phyloP scores from a whole-genome alignment of 2,113 vertebrate genomes.

The Megaceryle torquata region DNA sequence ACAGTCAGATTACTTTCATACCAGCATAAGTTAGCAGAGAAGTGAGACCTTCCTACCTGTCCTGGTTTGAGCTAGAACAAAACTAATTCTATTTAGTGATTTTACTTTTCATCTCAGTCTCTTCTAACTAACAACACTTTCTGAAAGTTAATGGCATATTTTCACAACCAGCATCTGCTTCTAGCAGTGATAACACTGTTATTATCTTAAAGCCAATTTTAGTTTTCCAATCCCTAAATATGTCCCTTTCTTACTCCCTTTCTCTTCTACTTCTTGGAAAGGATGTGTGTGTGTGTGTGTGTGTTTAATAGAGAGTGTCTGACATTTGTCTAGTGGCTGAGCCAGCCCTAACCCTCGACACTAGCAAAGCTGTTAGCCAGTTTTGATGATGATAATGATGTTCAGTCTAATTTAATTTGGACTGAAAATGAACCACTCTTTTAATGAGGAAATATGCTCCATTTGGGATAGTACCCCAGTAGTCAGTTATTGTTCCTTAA shows the following conservation, averaged over 20 bases:
- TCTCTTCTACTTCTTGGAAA: not conserved
- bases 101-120: not conserved
- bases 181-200: not conserved
- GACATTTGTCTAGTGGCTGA: too few species aligned
- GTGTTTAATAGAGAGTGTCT: too few species aligned
- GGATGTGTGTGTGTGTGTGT: too few species aligned
- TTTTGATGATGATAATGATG: not conserved
- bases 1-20: not conserved
- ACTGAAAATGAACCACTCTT: not conserved
- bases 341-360: not conserved
- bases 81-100: not conserved
- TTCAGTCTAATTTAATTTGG: not conserved
- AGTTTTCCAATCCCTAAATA: too few species aligned
- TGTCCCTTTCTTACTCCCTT: not conserved
- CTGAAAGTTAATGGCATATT: not conserved
- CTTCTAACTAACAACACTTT: not conserved
- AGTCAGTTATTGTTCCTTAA: not conserved
- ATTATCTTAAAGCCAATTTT: too few species aligned
- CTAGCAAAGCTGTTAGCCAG: not conserved
- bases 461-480: accelerated
- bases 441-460: not conserved
- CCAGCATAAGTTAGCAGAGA: not conserved
- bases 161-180: not conserved
- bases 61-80: not conserved
- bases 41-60: not conserved